A percentile compares a stretch with the other conserved stretches of the same genome.
Conservation (phyloP, 2,113 vertebrate species). For the Calyptomena viridis region DNA sequence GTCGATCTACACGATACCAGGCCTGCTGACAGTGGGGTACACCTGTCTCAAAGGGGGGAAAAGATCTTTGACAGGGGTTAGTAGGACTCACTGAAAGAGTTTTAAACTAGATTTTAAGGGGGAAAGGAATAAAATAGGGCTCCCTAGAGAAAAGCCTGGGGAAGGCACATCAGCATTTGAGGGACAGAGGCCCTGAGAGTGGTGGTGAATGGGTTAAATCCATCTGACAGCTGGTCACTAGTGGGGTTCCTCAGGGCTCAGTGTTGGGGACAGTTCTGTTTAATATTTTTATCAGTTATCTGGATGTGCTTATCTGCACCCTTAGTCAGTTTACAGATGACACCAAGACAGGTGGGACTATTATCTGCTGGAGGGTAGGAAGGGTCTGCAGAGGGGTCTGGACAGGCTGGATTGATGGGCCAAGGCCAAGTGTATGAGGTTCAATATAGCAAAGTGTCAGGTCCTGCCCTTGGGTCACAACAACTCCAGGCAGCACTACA, state of each 20-base stretch:
- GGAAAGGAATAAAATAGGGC: neutral
- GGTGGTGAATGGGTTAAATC: neutral
- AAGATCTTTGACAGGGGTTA: neutral
- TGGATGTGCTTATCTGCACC: accelerated
- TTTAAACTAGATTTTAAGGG: neutral
- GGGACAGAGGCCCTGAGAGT: neutral
- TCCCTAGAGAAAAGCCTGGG: neutral
- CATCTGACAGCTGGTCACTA: neutral
- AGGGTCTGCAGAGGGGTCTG: neutral
- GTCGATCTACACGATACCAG: neutral
- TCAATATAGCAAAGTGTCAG: neutral
- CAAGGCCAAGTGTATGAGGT: neutral
- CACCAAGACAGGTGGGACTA: too few species aligned
- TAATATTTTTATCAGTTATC: neutral
- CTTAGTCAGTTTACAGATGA: neutral
- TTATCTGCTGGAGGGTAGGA: neutral
- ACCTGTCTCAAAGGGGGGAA: neutral
- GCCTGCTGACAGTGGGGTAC: too few species aligned
- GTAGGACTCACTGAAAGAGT: neutral
- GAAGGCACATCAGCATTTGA: accelerated
- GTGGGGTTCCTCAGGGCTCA: neutral
- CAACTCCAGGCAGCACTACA: neutral
- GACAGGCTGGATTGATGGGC: neutral
- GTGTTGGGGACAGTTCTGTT: neutral
- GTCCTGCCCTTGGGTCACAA: neutral